phyloP scores from a whole-genome alignment of 2,797 vertebrate species.

The Prionace glauca region DNA sequence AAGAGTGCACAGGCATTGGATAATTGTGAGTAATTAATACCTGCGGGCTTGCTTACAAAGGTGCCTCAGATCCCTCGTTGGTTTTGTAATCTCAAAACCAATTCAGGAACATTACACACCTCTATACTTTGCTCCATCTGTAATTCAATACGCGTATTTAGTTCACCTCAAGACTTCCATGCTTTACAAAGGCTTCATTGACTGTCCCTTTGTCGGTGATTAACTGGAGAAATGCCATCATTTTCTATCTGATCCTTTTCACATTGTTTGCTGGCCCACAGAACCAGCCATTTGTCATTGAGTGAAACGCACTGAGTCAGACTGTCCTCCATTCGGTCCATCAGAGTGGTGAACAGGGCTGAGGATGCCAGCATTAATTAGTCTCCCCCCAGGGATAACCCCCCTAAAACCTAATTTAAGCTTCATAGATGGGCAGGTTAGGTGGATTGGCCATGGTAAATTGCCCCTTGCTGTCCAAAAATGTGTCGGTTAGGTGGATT shows the following conservation, averaged over 20 bases:
- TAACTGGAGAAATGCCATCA: not conserved
- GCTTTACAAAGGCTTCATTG: constrained; percentile 16
- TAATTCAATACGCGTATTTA: not conserved
- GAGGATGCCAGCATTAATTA: not conserved
- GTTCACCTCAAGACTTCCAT: not conserved
- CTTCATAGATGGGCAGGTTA: too few species aligned
- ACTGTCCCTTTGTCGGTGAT: constrained; percentile 19
- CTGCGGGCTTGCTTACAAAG: not conserved
- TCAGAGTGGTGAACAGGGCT: not conserved
- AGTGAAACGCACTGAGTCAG: not conserved
- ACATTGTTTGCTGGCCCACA: not conserved
- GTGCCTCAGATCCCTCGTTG: not conserved
- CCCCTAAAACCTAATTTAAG: not conserved
- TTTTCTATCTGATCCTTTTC: not conserved
- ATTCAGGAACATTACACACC: not conserved
- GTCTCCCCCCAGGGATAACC: not conserved
- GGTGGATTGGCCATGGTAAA: too few species aligned
- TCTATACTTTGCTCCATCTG: not conserved
- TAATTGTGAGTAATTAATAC: not conserved
- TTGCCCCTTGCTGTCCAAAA: too few species aligned
- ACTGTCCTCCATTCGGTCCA: not conserved
- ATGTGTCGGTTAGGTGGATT: too few species aligned
- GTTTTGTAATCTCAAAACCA: not conserved
- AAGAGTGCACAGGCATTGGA: too few species aligned
- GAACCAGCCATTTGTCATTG: not conserved